Evolutionary conservation across 2,797 vertebrate genomes (phyloP).

Genomic region (Urosaurus nigricauda): DNA sequence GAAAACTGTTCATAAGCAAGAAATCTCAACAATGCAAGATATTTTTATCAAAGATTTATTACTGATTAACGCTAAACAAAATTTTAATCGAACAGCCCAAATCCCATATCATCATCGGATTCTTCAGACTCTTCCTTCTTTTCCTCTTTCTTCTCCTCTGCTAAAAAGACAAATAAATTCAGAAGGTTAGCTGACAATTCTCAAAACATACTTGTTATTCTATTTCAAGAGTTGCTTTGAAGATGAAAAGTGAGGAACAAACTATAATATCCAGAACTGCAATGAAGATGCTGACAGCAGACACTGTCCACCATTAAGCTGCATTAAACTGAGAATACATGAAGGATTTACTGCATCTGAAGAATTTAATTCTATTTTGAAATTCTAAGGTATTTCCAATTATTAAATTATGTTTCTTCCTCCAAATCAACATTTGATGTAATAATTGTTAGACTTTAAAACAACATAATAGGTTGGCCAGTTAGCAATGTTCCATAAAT

Average conservation of each 20-base stretch:
- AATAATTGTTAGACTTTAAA: not conserved
- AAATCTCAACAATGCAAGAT: not conserved
- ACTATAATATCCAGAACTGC: not conserved
- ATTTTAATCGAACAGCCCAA: conserved; percentile 91
- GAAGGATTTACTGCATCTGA: not conserved
- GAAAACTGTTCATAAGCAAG: not conserved
- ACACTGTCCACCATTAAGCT: not conserved
- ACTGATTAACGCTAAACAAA: conserved; percentile 48
- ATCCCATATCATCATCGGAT: conserved; percentile 97
- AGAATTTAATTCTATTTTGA: not conserved
- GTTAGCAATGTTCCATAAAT: not conserved
- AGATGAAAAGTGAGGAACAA: not conserved
- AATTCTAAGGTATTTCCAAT: not conserved
- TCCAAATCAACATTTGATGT: not conserved
- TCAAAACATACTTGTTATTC: not conserved
- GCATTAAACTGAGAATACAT: not conserved
- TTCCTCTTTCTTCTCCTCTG: conserved; percentile 94
- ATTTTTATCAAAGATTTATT: conserved; percentile 77
- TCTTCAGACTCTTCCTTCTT: conserved; percentile 97
- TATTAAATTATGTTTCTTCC: not conserved
- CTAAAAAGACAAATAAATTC: conserved; percentile 63
- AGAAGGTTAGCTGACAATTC: conserved; percentile 17
- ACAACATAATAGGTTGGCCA: not conserved
- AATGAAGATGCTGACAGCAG: not conserved
- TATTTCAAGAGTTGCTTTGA: not conserved